Conservation (phyloP, 2,888 invertebrate genomes). For the Amblyteles armatorius region DNA sequence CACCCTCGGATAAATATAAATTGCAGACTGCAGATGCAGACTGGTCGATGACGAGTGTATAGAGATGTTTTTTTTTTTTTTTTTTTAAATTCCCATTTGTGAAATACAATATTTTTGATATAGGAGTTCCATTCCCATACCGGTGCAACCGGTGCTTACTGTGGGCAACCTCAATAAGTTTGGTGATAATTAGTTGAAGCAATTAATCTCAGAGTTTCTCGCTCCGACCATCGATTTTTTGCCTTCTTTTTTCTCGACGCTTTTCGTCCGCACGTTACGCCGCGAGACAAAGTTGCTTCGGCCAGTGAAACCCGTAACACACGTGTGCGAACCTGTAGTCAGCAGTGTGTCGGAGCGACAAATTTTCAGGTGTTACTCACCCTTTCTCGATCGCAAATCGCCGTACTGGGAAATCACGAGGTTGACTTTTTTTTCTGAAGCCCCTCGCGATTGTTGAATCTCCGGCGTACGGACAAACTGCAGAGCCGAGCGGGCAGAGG, state of each 20-base stretch:
- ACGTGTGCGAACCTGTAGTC: slow-evolving; percentile 10
- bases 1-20: slow-evolving; percentile 56
- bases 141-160: not conserved
- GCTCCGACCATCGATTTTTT: too few species aligned
- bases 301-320: not conserved
- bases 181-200: not conserved
- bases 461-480: slow-evolving; percentile 18
- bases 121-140: not conserved
- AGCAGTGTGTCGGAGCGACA: slow-evolving; percentile 45
- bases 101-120: not conserved
- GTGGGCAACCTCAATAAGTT: not conserved
- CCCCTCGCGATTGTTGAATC: slow-evolving; percentile 26
- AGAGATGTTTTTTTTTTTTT: not conserved
- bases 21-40: slow-evolving; percentile 49
- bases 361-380: slow-evolving; percentile 52
- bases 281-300: too few species aligned
- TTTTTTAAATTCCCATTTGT: not conserved
- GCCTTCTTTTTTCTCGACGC: too few species aligned
- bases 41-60: slow-evolving; percentile 26
- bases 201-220: too few species aligned
- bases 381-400: slow-evolving; percentile 54
- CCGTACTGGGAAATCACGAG: slow-evolving; percentile 42
- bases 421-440: slow-evolving; percentile 14
- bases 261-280: too few species aligned
- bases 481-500: slow-evolving; percentile 8